phyloP scores from a whole-genome alignment of 2,113 vertebrate species.

The Hippocampus mohnikei region DNA sequence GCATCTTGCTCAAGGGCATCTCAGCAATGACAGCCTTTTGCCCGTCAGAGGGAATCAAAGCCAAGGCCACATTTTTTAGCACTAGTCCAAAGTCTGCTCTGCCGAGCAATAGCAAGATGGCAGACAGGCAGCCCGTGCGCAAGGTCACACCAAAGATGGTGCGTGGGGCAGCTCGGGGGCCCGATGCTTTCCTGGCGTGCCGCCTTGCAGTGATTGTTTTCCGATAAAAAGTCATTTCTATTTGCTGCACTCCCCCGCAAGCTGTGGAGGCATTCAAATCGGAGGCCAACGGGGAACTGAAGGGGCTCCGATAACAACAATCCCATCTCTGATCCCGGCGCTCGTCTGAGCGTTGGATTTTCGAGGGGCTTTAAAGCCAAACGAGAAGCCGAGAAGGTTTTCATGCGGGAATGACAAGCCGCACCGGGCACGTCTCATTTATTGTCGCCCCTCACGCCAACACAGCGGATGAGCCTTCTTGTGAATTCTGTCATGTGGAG shows the following conservation, averaged over 20 bases:
- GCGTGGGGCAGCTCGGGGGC: slow-evolving; percentile 26
- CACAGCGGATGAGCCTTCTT: slow-evolving; percentile 24
- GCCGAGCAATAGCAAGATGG: not conserved
- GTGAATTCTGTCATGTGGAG: slow-evolving; percentile 31
- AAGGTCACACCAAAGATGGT: not conserved
- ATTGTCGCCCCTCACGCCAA: slow-evolving; percentile 14
- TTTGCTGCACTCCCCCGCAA: slow-evolving; percentile 37
- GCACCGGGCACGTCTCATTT: slow-evolving; percentile 5
- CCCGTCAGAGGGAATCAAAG: not conserved
- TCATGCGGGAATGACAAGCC: slow-evolving; percentile 21
- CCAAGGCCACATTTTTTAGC: not conserved
- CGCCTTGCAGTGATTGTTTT: slow-evolving; percentile 54
- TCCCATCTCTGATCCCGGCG: slow-evolving; percentile 46
- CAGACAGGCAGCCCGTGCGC: not conserved
- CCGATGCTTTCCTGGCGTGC: slow-evolving; percentile 21
- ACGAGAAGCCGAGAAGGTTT: slow-evolving; percentile 20
- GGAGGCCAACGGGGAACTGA: slow-evolving; percentile 47
- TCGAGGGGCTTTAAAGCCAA: slow-evolving; percentile 32
- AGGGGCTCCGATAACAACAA: slow-evolving; percentile 53
- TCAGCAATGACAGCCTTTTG: not conserved
- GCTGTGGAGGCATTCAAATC: slow-evolving; percentile 56
- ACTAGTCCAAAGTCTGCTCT: not conserved
- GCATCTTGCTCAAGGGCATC: not conserved
- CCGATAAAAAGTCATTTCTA: slow-evolving; percentile 54
- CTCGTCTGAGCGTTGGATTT: slow-evolving; percentile 33